phyloP scores from a whole-genome alignment of 64 coral and sea anemone genomes.

The Stichodactyla mertensii region DNA sequence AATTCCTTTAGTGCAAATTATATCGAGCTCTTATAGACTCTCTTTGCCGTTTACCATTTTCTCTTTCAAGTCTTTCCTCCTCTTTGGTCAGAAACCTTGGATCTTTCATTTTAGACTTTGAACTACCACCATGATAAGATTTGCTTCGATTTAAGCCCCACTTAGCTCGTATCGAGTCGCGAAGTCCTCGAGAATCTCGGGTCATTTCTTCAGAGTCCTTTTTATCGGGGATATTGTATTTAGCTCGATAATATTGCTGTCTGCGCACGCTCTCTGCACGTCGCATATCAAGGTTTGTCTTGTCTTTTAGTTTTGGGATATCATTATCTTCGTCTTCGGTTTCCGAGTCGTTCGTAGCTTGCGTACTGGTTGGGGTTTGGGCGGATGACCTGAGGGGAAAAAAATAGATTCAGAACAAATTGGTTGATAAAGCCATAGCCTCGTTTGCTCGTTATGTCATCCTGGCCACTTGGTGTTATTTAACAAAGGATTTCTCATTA shows the following conservation, averaged over 20 bases:
- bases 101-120: slow-evolving; percentile 26
- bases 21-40: slow-evolving; percentile 83
- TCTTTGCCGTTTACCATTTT: slow-evolving; percentile 58
- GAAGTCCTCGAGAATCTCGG: slow-evolving; percentile 20
- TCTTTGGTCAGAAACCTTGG: slow-evolving; percentile 53
- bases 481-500: too few species aligned
- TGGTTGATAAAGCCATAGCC: background rate
- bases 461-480: too few species aligned
- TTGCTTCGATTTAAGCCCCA: slow-evolving; percentile 51
- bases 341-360: background rate
- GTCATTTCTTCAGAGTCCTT: background rate
- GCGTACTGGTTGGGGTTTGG: background rate
- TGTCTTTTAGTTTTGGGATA: slow-evolving; percentile 37
- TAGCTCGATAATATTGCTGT: slow-evolving; percentile 53
- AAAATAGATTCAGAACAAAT: background rate
- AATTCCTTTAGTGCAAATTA: slow-evolving; percentile 36
- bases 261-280: slow-evolving; percentile 73
- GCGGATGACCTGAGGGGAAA: background rate
- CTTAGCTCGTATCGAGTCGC: slow-evolving; percentile 49
- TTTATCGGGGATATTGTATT: slow-evolving; percentile 67
- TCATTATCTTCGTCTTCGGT: slow-evolving; percentile 36
- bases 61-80: slow-evolving; percentile 70
- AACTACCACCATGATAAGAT: background rate
- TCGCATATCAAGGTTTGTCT: slow-evolving; percentile 48
- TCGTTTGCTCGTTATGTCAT: too few species aligned